Evolutionary conservation across 1,140 invertebrate species (phyloP).

Genomic region (Belonocnema kinseyi): DNA sequence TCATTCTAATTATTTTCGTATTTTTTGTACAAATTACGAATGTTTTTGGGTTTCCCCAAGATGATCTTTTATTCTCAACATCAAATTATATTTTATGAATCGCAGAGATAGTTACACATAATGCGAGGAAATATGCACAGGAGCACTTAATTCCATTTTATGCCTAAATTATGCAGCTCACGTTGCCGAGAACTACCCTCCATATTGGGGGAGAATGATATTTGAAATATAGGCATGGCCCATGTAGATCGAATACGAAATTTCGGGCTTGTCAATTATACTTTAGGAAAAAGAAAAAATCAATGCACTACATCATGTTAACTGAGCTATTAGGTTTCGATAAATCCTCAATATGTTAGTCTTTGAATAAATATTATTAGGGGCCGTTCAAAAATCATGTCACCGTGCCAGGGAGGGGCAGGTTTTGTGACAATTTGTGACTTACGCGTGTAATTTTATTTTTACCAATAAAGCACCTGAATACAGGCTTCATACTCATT

Average conservation of each 20-base stretch:
- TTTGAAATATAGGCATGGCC: constrained; percentile 39
- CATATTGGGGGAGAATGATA: constrained; percentile 43
- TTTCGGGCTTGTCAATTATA: constrained; percentile 12
- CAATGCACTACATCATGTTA: constrained; percentile 2
- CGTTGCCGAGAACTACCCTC: constrained; percentile 44
- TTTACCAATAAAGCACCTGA: no score
- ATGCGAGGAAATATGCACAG: constrained; percentile 28
- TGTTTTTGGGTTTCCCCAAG: no score
- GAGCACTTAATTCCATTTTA: constrained; percentile 17
- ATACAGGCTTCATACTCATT: no score
- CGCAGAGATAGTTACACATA: constrained; percentile 10
- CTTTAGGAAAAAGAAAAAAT: constrained; percentile 11
- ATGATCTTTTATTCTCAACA: no score
- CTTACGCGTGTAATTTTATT: no score
- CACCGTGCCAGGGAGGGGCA: no score
- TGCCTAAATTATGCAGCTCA: constrained; percentile 38
- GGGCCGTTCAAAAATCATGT: no score
- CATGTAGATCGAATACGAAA: constrained; percentile 26
- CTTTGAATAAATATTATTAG: not conserved
- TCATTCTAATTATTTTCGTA: no score
- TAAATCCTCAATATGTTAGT: not conserved
- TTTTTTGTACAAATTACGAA: no score
- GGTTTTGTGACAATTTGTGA: no score
- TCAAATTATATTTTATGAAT: not conserved
- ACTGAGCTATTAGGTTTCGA: not conserved